phyloP scores from a whole-genome alignment of 2,888 invertebrate genomes.

The Nymphalis polychloros region DNA sequence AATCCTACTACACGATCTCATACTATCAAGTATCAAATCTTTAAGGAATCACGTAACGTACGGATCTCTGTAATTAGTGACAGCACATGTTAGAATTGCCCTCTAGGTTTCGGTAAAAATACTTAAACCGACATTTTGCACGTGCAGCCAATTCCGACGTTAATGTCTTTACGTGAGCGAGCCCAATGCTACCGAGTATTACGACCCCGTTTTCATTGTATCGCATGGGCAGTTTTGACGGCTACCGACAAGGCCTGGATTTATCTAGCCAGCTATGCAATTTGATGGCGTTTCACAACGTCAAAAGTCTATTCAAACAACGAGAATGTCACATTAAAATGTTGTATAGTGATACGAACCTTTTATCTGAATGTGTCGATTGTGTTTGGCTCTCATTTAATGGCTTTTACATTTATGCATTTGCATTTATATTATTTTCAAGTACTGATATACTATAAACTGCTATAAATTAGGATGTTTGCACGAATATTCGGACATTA shows the following conservation, averaged over 20 bases:
- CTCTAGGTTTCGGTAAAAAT: slow-evolving; percentile 26
- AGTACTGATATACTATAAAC: too few relatives aligned
- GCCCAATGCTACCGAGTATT: slow-evolving; percentile 20
- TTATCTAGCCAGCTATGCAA: slow-evolving; percentile 18
- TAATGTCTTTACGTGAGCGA: slow-evolving; percentile 38
- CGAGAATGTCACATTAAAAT: slow-evolving; percentile 8
- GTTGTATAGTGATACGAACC: not conserved
- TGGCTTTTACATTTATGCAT: not conserved
- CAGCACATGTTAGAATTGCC: slow-evolving; percentile 14
- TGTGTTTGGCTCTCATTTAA: not conserved
- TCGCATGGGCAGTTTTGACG: slow-evolving; percentile 14
- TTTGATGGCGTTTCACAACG: slow-evolving; percentile 20
- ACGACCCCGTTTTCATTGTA: slow-evolving; percentile 21
- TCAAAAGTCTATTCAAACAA: slow-evolving; percentile 23
- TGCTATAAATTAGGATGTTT: too few relatives aligned
- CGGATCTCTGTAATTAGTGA: slow-evolving; percentile 7
- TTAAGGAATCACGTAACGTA: slow-evolving; percentile 7
- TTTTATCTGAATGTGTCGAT: not conserved
- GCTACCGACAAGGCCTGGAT: slow-evolving; percentile 16
- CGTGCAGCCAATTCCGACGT: slow-evolving; percentile 36
- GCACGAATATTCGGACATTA: too few relatives aligned
- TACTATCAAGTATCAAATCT: not conserved
- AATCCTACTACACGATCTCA: too few relatives aligned
- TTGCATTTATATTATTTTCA: too few relatives aligned
- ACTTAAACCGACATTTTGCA: slow-evolving; percentile 28